Percentiles rank a stretch among this genome's conserved stretches.
Evolutionary conservation across 1,140 invertebrate species (phyloP).

Genomic region (Chlorops oryzae): DNA sequence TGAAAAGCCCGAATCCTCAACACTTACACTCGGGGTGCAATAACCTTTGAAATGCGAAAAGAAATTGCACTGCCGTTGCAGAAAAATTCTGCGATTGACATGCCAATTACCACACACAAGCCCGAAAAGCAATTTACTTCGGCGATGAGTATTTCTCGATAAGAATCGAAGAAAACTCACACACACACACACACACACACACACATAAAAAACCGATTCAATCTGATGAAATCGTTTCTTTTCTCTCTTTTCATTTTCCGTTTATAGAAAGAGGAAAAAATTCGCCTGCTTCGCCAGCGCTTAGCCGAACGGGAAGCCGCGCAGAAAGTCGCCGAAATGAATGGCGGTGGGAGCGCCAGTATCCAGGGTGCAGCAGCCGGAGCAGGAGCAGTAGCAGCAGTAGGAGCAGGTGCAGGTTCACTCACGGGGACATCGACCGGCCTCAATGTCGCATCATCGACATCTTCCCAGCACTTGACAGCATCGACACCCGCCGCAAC

Average conservation of each 20-base stretch:
- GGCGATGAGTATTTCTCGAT: too few relatives aligned
- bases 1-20: too few relatives aligned
- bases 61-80: too few relatives aligned
- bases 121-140: too few relatives aligned
- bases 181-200: conserved; percentile 1
- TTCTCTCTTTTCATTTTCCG: conserved; percentile 8
- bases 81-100: too few relatives aligned
- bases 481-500: conserved; percentile 40
- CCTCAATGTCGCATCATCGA: conserved; percentile 10
- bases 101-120: too few relatives aligned
- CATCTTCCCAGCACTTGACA: conserved; percentile 32
- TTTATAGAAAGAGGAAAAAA: conserved; percentile 82
- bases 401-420: conserved; percentile 11
- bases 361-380: conserved; percentile 4
- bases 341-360: conserved; percentile 35
- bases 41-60: too few relatives aligned
- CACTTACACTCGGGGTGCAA: too few relatives aligned
- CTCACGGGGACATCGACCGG: conserved; percentile 10
- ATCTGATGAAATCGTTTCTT: neutral
- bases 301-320: conserved; percentile 66
- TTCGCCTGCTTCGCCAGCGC: conserved; percentile 69
- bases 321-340: conserved; percentile 45
- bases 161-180: neutral
- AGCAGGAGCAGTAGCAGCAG: conserved; percentile 8
- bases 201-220: neutral